Conservation (phyloP, 2,797 vertebrate genomes). For the Podarcis lilfordi region DNA sequence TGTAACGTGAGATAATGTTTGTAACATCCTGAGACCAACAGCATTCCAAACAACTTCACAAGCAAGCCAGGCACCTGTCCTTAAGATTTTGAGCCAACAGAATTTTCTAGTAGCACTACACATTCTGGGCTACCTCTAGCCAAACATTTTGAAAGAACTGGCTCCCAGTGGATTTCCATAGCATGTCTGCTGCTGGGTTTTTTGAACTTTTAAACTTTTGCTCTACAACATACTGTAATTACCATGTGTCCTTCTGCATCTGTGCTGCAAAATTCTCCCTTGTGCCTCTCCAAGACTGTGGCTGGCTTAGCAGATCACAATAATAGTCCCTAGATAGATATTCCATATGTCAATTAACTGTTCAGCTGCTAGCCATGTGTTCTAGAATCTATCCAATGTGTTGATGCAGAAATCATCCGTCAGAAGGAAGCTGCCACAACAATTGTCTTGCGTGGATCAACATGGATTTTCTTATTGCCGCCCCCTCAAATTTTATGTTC, state of each 20-base stretch:
- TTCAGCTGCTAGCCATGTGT: not conserved
- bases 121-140: not conserved
- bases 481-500: not conserved
- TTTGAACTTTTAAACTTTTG: slow-evolving; percentile 38
- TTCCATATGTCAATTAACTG: not conserved
- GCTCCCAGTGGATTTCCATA: not conserved
- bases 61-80: not conserved
- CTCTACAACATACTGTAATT: not conserved
- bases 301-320: slow-evolving; percentile 6
- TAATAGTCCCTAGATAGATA: slow-evolving; percentile 9
- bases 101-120: not conserved
- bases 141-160: not conserved
- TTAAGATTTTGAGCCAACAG: not conserved
- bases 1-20: not conserved
- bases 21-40: not conserved
- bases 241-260: slow-evolving; percentile 12
- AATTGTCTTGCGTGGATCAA: not conserved
- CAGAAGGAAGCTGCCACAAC: not conserved
- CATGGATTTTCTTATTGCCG: not conserved
- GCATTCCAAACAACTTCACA: not conserved
- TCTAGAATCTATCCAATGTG: not conserved
- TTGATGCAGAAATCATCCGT: not conserved
- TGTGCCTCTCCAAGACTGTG: not conserved
- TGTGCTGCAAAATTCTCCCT: slow-evolving; percentile 19
- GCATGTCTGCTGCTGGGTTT: slow-evolving; percentile 1